Base-by-base conservation (phyloP, 2,888 invertebrate species). In the Drepanosiphum platanoidis region DNA sequence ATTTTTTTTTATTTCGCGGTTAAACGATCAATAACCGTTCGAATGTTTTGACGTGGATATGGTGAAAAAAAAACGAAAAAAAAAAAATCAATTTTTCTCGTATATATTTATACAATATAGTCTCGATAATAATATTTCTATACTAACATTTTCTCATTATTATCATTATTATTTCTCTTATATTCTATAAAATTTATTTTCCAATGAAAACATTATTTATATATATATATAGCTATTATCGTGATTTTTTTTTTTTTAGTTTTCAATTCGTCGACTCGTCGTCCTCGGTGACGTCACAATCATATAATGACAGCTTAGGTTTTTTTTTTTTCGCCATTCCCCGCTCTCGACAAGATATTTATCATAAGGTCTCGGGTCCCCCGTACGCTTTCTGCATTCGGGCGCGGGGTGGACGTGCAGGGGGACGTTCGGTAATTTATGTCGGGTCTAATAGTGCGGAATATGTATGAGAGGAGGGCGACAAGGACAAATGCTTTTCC, bases 401-500 rank as follows among this genome's bases (percentile, higher is more conserved):
- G 61, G 1, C 39, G 61, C 9, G 42, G 18, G 64, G 46, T 9
- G 52, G 42, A 18, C 32, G 11, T 11, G 9, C 34, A 32, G 61
- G 42, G 34, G 46, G 32, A 74, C 61, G 32, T 75, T 66, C 66
- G 74, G 66, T 83, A 83, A 83, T 83, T 83, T 83, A 83, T 83
- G 83, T 83, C 75, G 36, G 74, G 74, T 75, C 74, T 83, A 83
- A 83, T 66, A 75, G 83, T 66, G 34, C 66, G 66, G 83, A 66
- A 74, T 83, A 83, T 75, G 64, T 66, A 83, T 83, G 66, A 66
- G 74, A 34, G 64, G 36, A 83, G 66, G 64, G 46, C 83, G 83
- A 83, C 83, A 83, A 66, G 83, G 83, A 83, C 83, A 83, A 83
- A 83, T 83, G 83, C 36, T 83, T 66, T 83, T 75, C 46, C 34